A percentile compares a stretch with the other conserved stretches of the same genome.
Conservation (phyloP, 2,113 vertebrate genomes). For the Phodopus roborovskii region DNA sequence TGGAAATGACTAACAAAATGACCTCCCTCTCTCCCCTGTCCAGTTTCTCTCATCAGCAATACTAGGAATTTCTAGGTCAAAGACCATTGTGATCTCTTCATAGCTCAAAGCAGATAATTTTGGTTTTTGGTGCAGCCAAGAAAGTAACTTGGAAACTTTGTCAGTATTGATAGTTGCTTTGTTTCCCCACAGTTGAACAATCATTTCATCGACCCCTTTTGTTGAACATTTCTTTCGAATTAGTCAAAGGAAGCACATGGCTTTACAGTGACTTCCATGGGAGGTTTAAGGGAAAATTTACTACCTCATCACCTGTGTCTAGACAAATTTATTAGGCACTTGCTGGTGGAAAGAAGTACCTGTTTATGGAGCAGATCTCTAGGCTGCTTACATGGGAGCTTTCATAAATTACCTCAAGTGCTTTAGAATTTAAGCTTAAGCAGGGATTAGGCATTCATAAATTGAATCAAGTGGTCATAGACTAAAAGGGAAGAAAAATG, state of each 20-base stretch:
- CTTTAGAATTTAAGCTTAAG: conserved; percentile 65
- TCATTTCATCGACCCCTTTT: neutral
- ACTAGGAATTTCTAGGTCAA: neutral
- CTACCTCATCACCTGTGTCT: conserved; percentile 64
- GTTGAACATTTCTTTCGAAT: conserved; percentile 36
- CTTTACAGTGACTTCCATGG: neutral
- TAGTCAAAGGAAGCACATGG: neutral
- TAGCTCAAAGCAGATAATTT: neutral
- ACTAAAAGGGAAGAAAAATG: conserved; percentile 47
- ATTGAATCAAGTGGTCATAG: conserved; percentile 62
- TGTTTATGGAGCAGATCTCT: conserved; percentile 78
- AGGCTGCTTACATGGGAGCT: conserved; percentile 51
- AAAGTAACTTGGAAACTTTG: neutral
- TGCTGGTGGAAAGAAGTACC: conserved; percentile 67
- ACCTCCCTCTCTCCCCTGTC: neutral
- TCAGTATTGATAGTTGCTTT: neutral
- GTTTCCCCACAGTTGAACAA: neutral
- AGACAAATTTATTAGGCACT: conserved; percentile 75
- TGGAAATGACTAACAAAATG: neutral
- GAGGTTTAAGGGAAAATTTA: conserved; percentile 62
- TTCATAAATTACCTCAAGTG: conserved; percentile 72
- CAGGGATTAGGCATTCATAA: conserved; percentile 72
- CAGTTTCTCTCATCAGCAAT: neutral
- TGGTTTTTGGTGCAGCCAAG: neutral
- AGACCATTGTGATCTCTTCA: neutral